These are phyloP conservation scores for Leucosticte australis DNA, from an alignment of 2,113 vertebrate species.

Conservation along the genomic window DNA sequence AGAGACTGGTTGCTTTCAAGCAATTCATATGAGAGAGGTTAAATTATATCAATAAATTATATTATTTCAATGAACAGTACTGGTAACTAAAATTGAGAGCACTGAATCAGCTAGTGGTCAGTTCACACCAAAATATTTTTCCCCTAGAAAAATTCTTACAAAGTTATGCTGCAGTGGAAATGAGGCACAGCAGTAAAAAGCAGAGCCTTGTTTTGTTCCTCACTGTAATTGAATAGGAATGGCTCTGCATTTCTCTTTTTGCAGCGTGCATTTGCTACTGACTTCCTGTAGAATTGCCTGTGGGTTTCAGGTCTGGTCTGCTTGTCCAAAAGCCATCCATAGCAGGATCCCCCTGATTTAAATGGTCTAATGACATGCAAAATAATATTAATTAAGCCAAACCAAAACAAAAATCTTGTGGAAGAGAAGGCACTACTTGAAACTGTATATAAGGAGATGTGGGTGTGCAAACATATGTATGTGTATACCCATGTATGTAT, in stretches of 20 bases:
- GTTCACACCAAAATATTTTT: background rate
- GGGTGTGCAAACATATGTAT: background rate
- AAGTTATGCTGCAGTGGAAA: background rate
- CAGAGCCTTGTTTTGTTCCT: background rate
- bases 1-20: conserved; percentile 43
- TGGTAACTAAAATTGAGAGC: background rate
- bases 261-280: background rate
- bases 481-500: too few relatives aligned
- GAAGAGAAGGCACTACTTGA: background rate
- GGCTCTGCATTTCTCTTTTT: background rate
- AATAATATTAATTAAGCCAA: background rate
- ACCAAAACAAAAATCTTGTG: background rate
- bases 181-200: background rate
- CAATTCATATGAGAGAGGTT: conserved; percentile 21
- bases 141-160: background rate
- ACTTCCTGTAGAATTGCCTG: background rate
- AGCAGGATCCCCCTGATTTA: background rate
- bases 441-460: background rate
- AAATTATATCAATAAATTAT: conserved; percentile 54
- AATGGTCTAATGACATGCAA: background rate
- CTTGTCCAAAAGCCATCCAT: background rate
- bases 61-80: background rate
- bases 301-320: background rate
- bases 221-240: background rate
- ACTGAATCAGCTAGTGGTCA: background rate